phyloP scores from a whole-genome alignment of 2,797 vertebrate genomes.

The Psittacula derbiana region DNA sequence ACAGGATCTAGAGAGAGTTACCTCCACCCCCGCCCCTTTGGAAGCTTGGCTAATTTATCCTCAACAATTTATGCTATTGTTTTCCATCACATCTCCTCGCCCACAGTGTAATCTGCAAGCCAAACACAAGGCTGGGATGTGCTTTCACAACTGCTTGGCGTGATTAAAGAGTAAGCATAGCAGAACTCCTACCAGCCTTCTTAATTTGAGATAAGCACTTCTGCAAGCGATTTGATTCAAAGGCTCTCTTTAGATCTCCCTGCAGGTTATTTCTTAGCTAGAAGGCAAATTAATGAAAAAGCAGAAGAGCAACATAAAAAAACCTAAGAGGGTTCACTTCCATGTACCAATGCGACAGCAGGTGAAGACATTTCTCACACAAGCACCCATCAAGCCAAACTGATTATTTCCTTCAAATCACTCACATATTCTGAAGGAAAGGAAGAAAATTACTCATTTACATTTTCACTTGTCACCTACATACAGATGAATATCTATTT shows the following conservation, averaged over 20 bases:
- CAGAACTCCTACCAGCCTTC: neutral
- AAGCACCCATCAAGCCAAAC: neutral
- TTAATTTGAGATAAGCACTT: neutral
- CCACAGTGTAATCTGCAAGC: neutral
- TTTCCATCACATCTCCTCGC: neutral
- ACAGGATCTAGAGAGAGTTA: neutral
- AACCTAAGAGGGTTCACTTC: neutral
- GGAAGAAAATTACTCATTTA: conserved; percentile 40
- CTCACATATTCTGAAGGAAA: conserved; percentile 21
- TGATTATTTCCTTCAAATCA: neutral
- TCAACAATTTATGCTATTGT: neutral
- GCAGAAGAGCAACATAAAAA: neutral
- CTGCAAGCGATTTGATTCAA: neutral
- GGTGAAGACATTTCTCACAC: neutral
- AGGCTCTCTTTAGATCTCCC: neutral
- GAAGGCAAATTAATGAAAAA: neutral
- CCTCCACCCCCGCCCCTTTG: neutral
- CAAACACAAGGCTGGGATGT: neutral
- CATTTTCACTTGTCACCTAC: conserved; percentile 62
- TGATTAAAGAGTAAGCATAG: neutral
- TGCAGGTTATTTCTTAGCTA: neutral
- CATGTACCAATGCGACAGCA: neutral
- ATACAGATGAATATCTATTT: conserved; percentile 39
- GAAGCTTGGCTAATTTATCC: neutral
- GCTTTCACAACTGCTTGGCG: neutral